Conservation (phyloP, 2,113 vertebrate species). For the Cyprinodon brontotheroides region DNA sequence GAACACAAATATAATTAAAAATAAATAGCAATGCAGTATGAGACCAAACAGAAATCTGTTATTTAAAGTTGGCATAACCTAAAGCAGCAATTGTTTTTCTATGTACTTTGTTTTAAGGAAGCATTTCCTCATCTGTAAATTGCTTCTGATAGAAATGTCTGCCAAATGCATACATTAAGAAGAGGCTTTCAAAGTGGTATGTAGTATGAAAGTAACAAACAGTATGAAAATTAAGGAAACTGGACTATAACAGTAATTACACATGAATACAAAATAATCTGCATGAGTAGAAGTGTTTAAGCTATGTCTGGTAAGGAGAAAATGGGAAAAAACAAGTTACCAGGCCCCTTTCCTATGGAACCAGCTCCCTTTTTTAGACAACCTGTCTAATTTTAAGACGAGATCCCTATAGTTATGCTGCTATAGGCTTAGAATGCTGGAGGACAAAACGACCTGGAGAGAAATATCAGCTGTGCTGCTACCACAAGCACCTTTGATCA, state of each 20-base stretch:
- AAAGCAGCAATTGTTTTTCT: not conserved
- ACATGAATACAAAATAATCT: slow-evolving; percentile 20
- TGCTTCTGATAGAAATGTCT: not conserved
- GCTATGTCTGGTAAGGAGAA: not conserved
- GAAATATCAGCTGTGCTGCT: too few relatives aligned
- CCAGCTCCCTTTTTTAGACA: too few relatives aligned
- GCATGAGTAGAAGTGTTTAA: not conserved
- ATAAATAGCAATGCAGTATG: not conserved
- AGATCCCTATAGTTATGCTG: too few relatives aligned
- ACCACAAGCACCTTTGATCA: too few relatives aligned
- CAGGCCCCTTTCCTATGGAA: too few relatives aligned
- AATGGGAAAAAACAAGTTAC: not conserved
- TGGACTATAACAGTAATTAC: slow-evolving; percentile 13
- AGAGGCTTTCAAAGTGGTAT: too few relatives aligned
- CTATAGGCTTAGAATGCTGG: too few relatives aligned
- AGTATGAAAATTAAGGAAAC: not conserved
- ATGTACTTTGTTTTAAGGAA: not conserved
- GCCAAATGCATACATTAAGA: not conserved
- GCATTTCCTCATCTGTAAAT: not conserved
- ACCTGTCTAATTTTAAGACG: too few relatives aligned
- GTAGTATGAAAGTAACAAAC: not conserved
- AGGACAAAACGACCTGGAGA: too few relatives aligned
- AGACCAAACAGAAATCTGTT: not conserved
- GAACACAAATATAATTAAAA: not conserved
- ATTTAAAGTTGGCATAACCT: not conserved